phyloP scores from a whole-genome alignment of 2,113 vertebrate genomes.

The Clarias magur region DNA sequence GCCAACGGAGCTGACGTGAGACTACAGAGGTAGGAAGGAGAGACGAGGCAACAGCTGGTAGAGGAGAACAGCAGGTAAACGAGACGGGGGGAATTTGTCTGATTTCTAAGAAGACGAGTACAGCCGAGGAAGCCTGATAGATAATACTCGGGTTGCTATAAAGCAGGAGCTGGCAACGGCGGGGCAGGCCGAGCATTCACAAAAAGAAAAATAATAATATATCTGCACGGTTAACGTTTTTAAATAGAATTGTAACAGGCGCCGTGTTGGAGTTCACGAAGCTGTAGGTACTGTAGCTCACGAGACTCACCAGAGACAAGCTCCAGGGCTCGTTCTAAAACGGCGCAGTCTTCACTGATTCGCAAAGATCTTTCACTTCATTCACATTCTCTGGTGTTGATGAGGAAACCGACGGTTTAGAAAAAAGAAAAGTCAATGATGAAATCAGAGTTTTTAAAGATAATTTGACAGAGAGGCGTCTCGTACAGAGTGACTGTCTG shows the following conservation, averaged over 20 bases:
- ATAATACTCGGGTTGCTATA: not conserved
- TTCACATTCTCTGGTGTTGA: not conserved
- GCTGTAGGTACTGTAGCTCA: not conserved
- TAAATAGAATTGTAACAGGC: not conserved
- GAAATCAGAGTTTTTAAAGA: not conserved
- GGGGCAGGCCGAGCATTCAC: not conserved
- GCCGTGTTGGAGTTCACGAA: not conserved
- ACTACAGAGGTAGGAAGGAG: not conserved
- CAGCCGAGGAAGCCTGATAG: not conserved
- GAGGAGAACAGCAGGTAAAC: constrained; percentile 30
- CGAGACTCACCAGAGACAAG: not conserved
- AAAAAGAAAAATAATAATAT: not conserved
- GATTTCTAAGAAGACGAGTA: not conserved
- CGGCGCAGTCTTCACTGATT: not conserved
- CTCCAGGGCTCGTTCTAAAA: not conserved
- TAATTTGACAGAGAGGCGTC: not conserved
- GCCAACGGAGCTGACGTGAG: not conserved
- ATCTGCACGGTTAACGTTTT: not conserved
- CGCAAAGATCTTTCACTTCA: not conserved
- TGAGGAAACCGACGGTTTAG: not conserved
- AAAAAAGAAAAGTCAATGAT: not conserved
- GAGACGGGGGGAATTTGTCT: not conserved
- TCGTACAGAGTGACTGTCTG: not conserved
- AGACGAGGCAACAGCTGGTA: constrained; percentile 19
- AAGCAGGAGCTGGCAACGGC: not conserved